phyloP scores from a whole-genome alignment of 2,888 invertebrate species.

The Endomychus coccineus region DNA sequence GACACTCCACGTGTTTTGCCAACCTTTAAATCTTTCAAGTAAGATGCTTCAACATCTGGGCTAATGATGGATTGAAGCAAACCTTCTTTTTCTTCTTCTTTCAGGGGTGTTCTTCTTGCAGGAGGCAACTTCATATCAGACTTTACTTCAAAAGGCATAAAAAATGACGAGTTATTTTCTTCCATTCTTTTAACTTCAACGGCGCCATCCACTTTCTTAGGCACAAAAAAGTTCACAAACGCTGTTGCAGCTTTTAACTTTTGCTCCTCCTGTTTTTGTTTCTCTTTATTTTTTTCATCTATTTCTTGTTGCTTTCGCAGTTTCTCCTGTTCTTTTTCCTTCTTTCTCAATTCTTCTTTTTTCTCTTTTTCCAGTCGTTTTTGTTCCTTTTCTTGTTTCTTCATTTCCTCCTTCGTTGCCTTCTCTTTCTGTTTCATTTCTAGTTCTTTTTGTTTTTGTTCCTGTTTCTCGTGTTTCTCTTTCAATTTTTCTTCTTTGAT shows the following conservation, averaged over 20 bases:
- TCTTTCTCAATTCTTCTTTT: slow-evolving; percentile 41
- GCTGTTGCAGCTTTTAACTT: slow-evolving; percentile 72
- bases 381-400: slow-evolving; percentile 48
- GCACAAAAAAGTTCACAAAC: slow-evolving; percentile 76
- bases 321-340: slow-evolving; percentile 37
- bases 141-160: slow-evolving; percentile 68
- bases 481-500: slow-evolving; percentile 23
- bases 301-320: slow-evolving; percentile 46
- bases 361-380: slow-evolving; percentile 49
- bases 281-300: slow-evolving; percentile 55
- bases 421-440: slow-evolving; percentile 45
- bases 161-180: slow-evolving; percentile 49
- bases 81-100: slow-evolving; percentile 45
- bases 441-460: slow-evolving; percentile 48
- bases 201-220: slow-evolving; percentile 44
- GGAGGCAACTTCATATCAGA: slow-evolving; percentile 86
- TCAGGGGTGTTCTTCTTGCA: slow-evolving; percentile 51
- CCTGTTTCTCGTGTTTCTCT: slow-evolving; percentile 33
- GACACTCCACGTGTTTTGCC: slow-evolving; percentile 45
- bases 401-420: slow-evolving; percentile 42
- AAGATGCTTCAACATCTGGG: slow-evolving; percentile 47
- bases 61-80: slow-evolving; percentile 49
- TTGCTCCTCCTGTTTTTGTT: slow-evolving; percentile 62
- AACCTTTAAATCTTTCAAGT: slow-evolving; percentile 55
- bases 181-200: slow-evolving; percentile 37